phyloP scores from a whole-genome alignment of 2,113 vertebrate species.

The Saimiri boliviensis region DNA sequence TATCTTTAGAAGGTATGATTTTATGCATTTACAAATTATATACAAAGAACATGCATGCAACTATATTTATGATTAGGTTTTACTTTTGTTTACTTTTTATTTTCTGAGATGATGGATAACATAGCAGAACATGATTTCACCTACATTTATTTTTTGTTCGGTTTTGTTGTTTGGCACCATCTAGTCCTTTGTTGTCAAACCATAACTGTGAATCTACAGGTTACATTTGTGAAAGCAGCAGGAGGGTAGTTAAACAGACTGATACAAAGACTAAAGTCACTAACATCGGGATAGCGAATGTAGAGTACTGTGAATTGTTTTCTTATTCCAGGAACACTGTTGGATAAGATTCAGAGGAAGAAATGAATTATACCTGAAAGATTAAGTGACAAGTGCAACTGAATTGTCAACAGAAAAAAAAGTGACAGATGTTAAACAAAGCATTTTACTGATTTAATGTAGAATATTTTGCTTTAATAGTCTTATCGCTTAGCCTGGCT shows the following conservation, averaged over 20 bases:
- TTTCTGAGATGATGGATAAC: background rate
- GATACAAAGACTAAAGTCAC: background rate
- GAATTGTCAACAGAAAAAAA: constrained; percentile 45
- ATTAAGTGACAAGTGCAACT: constrained; percentile 40
- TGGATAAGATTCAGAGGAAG: constrained; percentile 15
- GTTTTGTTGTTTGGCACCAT: background rate
- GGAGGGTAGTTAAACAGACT: constrained; percentile 35
- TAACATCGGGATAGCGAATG: background rate
- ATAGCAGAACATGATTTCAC: background rate
- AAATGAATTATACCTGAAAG: constrained; percentile 18
- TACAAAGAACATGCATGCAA: background rate
- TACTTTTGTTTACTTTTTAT: constrained; percentile 28
- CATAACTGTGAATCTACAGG: constrained; percentile 16
- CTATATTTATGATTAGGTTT: background rate
- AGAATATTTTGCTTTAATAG: constrained; percentile 29
- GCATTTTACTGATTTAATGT: constrained; percentile 11
- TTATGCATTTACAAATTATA: background rate
- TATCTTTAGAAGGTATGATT: background rate
- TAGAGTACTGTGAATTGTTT: constrained; percentile 44
- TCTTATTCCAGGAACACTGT: background rate
- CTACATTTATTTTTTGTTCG: constrained; percentile 7
- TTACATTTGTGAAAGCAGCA: constrained; percentile 4
- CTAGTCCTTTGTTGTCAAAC: constrained; percentile 1
- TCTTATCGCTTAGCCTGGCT: background rate
- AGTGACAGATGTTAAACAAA: constrained; percentile 63